A percentile compares a stretch with the other conserved stretches of the same genome.
phyloP scores from a whole-genome alignment of 2,113 vertebrate genomes.

The Gopherus evgoodei region DNA sequence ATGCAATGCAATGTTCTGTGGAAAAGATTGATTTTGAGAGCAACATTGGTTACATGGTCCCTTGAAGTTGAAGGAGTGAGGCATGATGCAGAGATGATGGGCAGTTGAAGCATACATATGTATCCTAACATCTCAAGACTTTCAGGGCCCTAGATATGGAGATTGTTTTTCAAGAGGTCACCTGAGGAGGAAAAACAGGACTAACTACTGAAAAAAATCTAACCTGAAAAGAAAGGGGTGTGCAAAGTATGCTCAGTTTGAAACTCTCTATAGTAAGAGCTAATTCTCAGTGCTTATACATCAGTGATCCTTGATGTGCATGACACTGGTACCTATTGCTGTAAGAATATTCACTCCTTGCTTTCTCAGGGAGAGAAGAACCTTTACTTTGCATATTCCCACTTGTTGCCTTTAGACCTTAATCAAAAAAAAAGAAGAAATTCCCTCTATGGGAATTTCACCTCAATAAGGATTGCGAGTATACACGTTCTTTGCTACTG shows the following conservation, averaged over 20 bases:
- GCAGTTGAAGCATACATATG: conserved; percentile 29
- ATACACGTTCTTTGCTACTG: not conserved
- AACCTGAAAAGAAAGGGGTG: not conserved
- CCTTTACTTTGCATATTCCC: not conserved
- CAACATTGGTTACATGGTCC: not conserved
- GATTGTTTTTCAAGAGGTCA: conserved; percentile 18
- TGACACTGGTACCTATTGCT: not conserved
- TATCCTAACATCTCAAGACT: conserved; percentile 25
- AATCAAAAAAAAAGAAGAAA: not conserved
- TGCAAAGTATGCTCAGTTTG: not conserved
- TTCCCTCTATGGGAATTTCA: not conserved
- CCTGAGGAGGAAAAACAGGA: conserved; percentile 15
- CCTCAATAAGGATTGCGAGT: not conserved
- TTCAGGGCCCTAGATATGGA: not conserved
- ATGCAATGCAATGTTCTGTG: not conserved
- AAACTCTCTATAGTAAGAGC: too few species aligned
- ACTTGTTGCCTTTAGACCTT: not conserved
- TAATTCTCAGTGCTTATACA: not conserved
- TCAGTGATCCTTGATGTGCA: not conserved
- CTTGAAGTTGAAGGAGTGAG: not conserved
- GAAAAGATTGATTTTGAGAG: not conserved
- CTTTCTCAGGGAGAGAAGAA: not conserved
- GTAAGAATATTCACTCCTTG: not conserved
- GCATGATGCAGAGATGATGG: not conserved
- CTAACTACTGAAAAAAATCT: not conserved